Evolutionary conservation across 2,888 invertebrate species (phyloP).

Genomic region (Platycheirus albimanus): DNA sequence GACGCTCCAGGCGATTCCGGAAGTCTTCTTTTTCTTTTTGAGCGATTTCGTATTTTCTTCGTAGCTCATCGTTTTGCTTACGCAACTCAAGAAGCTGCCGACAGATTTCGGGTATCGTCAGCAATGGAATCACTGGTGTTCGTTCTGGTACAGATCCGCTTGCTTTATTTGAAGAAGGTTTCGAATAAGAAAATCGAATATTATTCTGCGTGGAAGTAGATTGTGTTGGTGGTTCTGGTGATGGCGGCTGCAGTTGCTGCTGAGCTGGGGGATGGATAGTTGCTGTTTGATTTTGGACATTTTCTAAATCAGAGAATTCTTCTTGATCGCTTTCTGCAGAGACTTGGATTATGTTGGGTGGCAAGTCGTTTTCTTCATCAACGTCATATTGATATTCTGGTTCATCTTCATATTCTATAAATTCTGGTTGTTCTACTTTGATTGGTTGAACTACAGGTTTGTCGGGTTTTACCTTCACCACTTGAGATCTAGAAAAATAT

Average conservation of each 20-base stretch:
- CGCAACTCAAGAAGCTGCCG: constrained; percentile 80
- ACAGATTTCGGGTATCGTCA: constrained; percentile 80
- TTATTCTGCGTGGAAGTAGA: constrained; percentile 25
- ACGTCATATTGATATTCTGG: constrained; percentile 17
- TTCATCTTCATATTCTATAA: constrained; percentile 17
- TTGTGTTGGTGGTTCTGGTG: constrained; percentile 42
- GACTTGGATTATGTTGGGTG: constrained; percentile 75
- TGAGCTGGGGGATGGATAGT: constrained; percentile 62
- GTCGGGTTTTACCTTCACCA: constrained; percentile 33
- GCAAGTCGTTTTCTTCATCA: constrained; percentile 70
- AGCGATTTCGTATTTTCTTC: constrained; percentile 79
- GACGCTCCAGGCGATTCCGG: constrained; percentile 77
- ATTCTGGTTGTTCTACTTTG: constrained; percentile 18
- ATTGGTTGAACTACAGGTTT: constrained; percentile 3
- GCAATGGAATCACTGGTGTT: constrained; percentile 78
- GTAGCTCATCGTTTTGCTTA: constrained; percentile 80
- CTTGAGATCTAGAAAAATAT: constrained; percentile 76
- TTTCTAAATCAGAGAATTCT: constrained; percentile 44
- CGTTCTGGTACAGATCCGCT: constrained; percentile 56
- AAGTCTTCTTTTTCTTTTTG: constrained; percentile 81
- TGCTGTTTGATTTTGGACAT: constrained; percentile 34
- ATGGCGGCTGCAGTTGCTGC: too few relatives aligned
- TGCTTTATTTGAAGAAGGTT: constrained; percentile 32
- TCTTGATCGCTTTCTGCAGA: constrained; percentile 68
- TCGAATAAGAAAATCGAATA: constrained; percentile 16